Conservation (phyloP, 2,888 invertebrate genomes). For the Lordiphosa andalusiaca region DNA sequence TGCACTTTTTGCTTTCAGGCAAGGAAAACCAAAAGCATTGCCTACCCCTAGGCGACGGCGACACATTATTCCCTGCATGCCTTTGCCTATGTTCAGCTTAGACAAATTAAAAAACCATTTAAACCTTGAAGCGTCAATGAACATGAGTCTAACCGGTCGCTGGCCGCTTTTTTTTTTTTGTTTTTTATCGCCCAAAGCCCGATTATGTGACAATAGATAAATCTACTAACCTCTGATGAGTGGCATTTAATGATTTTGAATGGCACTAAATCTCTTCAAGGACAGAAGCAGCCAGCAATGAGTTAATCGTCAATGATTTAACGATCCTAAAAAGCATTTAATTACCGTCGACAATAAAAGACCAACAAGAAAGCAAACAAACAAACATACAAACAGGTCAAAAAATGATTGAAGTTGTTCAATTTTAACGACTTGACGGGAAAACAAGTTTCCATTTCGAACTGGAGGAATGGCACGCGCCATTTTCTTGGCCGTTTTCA, state of each 20-base stretch:
- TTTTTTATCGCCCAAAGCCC: slow-evolving; percentile 46
- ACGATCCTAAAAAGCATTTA: slow-evolving; percentile 56
- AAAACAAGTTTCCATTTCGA: slow-evolving; percentile 49
- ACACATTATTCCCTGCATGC: slow-evolving; percentile 36
- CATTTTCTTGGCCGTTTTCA: slow-evolving; percentile 47
- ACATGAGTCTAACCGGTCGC: slow-evolving; percentile 41
- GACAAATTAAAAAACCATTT: slow-evolving; percentile 40
- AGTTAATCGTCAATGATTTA: slow-evolving; percentile 67
- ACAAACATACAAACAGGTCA: too few species aligned
- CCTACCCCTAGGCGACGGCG: slow-evolving; percentile 51
- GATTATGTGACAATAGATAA: slow-evolving; percentile 53
- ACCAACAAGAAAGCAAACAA: slow-evolving; percentile 1
- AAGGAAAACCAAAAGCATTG: slow-evolving; percentile 26
- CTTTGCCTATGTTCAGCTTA: slow-evolving; percentile 29
- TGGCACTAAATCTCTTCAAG: slow-evolving; percentile 72
- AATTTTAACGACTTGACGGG: slow-evolving; percentile 55
- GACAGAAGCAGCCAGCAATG: slow-evolving; percentile 54
- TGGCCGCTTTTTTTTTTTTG: slow-evolving; percentile 15
- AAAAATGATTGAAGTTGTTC: slow-evolving; percentile 37
- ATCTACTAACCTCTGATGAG: slow-evolving; percentile 12
- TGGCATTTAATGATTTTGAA: slow-evolving; percentile 51
- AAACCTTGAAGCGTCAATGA: slow-evolving; percentile 33
- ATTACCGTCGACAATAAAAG: slow-evolving; percentile 48
- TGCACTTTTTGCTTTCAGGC: neutral
- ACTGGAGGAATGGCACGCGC: slow-evolving; percentile 30